Conservation (phyloP, 2,888 invertebrate genomes). For the Aethes cnicana region DNA sequence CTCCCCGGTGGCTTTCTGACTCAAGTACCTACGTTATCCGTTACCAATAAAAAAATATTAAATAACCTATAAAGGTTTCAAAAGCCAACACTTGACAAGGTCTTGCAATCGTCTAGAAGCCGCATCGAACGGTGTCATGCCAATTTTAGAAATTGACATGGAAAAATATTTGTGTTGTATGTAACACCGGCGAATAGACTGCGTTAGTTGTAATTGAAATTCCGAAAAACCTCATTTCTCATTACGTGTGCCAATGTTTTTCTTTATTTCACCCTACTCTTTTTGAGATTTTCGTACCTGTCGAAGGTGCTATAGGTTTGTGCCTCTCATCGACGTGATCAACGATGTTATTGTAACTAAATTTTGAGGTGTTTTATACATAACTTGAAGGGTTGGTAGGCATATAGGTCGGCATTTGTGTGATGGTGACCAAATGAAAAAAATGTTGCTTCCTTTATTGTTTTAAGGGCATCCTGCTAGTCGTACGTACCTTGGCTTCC, state of each 20-base stretch:
- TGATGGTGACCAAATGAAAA: constrained; percentile 29
- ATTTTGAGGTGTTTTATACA: neutral
- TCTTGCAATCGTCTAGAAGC: no score
- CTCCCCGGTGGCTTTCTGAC: constrained; percentile 18
- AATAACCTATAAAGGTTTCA: no score
- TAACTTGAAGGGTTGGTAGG: neutral
- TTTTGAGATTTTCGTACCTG: constrained; percentile 39
- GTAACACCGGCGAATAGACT: no score
- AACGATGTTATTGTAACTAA: constrained; percentile 9
- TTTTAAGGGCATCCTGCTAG: constrained; percentile 43
- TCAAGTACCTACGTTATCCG: no score
- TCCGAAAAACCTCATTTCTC: constrained; percentile 1
- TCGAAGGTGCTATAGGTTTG: constrained; percentile 59
- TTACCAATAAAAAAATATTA: no score
- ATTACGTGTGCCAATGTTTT: constrained; percentile 28
- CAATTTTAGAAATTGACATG: no score
- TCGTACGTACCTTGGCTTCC: constrained; percentile 32
- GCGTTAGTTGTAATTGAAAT: no score
- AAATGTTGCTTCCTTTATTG: constrained; percentile 37
- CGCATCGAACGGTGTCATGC: no score
- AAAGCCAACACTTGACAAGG: no score
- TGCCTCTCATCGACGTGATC: constrained; percentile 39
- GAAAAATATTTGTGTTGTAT: no score
- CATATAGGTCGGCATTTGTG: neutral
- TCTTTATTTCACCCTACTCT: constrained; percentile 6